phyloP scores from a whole-genome alignment of 2,888 invertebrate species.

The Furcula furcula region DNA sequence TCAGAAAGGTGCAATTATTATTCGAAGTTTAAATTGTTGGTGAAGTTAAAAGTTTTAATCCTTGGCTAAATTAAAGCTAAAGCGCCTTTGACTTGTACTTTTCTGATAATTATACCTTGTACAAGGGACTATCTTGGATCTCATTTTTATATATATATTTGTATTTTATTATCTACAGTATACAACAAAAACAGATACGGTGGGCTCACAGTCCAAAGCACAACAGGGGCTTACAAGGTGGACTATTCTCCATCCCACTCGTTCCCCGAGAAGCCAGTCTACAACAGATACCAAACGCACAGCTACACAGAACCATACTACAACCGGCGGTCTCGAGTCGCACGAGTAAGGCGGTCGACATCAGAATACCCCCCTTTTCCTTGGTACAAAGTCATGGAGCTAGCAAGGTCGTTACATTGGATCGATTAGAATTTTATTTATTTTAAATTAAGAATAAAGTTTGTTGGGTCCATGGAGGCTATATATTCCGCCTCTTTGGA shows the following conservation, averaged over 20 bases:
- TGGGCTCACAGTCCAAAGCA: conserved; percentile 56
- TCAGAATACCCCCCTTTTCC: conserved; percentile 85
- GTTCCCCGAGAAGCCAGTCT: conserved; percentile 68
- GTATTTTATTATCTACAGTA: conserved; percentile 43
- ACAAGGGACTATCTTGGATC: too few relatives aligned
- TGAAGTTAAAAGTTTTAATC: too few relatives aligned
- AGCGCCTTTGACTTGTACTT: too few relatives aligned
- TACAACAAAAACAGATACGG: conserved; percentile 69
- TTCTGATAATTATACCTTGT: too few relatives aligned
- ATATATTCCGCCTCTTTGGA: conserved; percentile 59
- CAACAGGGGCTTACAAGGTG: conserved; percentile 74
- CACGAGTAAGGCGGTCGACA: conserved; percentile 61
- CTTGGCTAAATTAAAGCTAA: too few relatives aligned
- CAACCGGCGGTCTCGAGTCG: conserved; percentile 68
- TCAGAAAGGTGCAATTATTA: not conserved
- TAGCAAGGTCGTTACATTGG: conserved; percentile 86
- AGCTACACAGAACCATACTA: conserved; percentile 64
- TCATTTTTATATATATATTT: too few relatives aligned
- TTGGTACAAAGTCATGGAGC: conserved; percentile 88
- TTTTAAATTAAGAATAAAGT: conserved; percentile 43
- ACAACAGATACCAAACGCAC: conserved; percentile 70
- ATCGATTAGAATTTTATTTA: conserved; percentile 53
- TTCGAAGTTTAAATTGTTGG: not conserved
- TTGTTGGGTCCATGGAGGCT: conserved; percentile 73
- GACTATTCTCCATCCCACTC: conserved; percentile 74